Conservation (phyloP, 2,113 vertebrate species). For the Myrmecophaga tridactyla region DNA sequence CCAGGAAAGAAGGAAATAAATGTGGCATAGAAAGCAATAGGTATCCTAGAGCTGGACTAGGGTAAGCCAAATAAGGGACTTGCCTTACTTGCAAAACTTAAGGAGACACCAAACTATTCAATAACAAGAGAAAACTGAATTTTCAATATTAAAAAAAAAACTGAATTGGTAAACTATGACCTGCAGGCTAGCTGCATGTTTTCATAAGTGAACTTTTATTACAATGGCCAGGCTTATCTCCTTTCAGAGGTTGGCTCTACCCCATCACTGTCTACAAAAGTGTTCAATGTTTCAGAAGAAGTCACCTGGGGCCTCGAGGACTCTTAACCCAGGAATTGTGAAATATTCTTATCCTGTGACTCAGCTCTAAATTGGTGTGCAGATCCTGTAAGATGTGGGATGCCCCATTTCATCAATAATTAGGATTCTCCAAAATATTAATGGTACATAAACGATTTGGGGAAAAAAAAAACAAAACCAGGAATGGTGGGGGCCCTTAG, state of each 20-base stretch:
- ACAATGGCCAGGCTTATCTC: not conserved
- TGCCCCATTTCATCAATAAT: not conserved
- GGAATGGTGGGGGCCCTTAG: not conserved
- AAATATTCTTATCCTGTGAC: not conserved
- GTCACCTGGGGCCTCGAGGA: not conserved
- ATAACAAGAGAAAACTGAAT: not conserved
- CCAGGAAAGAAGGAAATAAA: not conserved
- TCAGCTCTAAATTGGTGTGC: not conserved
- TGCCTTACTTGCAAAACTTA: not conserved
- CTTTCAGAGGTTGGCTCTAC: not conserved
- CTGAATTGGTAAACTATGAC: not conserved
- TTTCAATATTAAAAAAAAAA: no score
- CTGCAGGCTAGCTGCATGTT: not conserved
- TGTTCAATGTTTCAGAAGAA: not conserved
- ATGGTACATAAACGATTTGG: not conserved
- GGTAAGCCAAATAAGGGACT: not conserved
- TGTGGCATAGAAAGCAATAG: not conserved
- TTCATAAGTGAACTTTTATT: conserved; percentile 5
- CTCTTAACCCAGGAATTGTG: not conserved
- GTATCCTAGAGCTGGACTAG: not conserved
- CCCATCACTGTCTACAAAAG: not conserved
- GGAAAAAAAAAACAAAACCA: not conserved
- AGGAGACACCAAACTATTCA: not conserved
- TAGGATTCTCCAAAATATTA: not conserved
- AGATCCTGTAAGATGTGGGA: not conserved